Evolutionary conservation across 2,113 vertebrate species (phyloP).

Genomic region (Notiomystis cincta): DNA sequence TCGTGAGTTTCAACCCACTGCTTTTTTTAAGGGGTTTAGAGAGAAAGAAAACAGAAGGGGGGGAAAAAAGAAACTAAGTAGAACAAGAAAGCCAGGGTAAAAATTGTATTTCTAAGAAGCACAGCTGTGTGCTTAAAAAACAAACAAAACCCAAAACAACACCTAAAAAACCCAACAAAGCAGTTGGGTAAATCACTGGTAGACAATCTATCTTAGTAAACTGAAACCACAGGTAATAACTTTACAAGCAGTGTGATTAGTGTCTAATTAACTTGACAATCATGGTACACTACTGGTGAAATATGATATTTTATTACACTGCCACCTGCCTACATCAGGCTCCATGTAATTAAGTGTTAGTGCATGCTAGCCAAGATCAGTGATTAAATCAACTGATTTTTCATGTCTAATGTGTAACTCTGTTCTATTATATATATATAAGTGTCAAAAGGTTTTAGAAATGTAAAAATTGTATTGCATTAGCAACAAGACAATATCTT

Average conservation of each 20-base stretch:
- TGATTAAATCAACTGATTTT: neutral
- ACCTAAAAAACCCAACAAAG: neutral
- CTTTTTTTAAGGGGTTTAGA: neutral
- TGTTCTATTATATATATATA: neutral
- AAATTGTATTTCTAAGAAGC: neutral
- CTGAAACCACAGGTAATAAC: neutral
- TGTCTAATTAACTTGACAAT: neutral
- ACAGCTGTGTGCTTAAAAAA: neutral
- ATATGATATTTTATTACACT: neutral
- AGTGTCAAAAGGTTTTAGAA: neutral
- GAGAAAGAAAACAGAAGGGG: neutral
- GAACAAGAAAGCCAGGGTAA: neutral
- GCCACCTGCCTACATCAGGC: neutral
- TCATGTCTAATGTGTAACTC: neutral
- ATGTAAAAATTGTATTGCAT: neutral
- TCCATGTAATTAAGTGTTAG: neutral
- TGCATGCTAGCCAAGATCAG: neutral
- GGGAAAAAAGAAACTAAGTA: neutral
- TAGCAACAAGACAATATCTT: neutral
- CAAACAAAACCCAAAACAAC: fast-evolving
- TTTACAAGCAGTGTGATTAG: neutral
- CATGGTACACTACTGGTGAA: neutral
- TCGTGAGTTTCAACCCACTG: slow-evolving; percentile 77
- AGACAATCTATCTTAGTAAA: neutral
- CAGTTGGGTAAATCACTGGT: neutral